These are phyloP conservation scores for Gasteruption jaculator DNA, from an alignment of 2,888 invertebrate species.

Conservation along the genomic window DNA sequence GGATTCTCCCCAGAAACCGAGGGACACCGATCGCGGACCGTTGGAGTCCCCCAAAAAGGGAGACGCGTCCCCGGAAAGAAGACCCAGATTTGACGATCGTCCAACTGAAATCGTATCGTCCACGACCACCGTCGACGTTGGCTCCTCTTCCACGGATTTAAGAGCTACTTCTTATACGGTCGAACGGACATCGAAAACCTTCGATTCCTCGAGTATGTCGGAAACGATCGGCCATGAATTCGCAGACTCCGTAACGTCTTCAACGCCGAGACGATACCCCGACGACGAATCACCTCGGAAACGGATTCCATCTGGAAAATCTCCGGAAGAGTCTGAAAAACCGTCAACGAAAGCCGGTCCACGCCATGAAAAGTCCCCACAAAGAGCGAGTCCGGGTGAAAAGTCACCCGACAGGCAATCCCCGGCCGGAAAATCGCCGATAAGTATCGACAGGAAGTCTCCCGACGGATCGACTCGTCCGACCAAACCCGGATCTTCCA, in stretches of 20 bases:
- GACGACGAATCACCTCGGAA: not conserved
- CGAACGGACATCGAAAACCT: slow-evolving; percentile 15
- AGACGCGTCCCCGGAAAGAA: not conserved
- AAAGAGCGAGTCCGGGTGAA: slow-evolving; percentile 9
- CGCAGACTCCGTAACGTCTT: no score
- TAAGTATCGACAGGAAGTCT: slow-evolving; percentile 19
- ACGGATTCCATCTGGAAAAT: slow-evolving; percentile 11
- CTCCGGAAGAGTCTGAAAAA: slow-evolving; percentile 22
- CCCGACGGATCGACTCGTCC: slow-evolving; percentile 26
- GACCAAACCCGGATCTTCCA: slow-evolving; percentile 34
- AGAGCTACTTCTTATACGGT: slow-evolving; percentile 14
- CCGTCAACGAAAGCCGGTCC: slow-evolving; percentile 32
- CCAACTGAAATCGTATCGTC: no score
- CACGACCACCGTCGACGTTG: no score
- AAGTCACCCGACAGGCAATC: no score
- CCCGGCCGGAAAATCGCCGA: slow-evolving; percentile 1
- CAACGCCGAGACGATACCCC: no score
- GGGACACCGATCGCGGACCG: slow-evolving; percentile 16
- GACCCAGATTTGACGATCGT: not conserved
- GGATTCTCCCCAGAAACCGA: slow-evolving; percentile 7
- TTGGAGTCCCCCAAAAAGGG: not conserved
- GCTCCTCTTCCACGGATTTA: no score
- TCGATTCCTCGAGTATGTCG: slow-evolving; percentile 20
- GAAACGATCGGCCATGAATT: slow-evolving; percentile 15
- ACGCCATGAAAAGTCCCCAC: slow-evolving; percentile 18